A percentile compares a stretch with the other conserved stretches of the same genome.
These are phyloP conservation scores for Dendrocincla fuliginosa DNA, from an alignment of 2,797 vertebrate species.

Conservation along the genomic window DNA sequence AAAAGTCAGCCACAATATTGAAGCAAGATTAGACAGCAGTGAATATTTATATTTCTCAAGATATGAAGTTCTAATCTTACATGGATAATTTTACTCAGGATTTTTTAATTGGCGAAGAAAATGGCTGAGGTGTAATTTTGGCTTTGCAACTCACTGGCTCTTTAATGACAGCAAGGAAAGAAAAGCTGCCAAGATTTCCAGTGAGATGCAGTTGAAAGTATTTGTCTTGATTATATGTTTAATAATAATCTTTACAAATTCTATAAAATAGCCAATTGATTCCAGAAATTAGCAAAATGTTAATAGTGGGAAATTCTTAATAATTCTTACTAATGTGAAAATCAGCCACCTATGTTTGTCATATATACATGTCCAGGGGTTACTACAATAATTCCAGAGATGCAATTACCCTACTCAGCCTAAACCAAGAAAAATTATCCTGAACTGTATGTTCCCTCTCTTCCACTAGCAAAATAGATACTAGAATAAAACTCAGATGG, in stretches of 20 bases:
- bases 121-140: not conserved
- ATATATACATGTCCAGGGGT: not conserved
- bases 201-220: not conserved
- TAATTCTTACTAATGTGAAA: not conserved
- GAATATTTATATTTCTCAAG: not conserved
- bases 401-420: not conserved
- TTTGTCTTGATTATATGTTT: not conserved
- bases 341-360: not conserved
- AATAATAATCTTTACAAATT: not conserved
- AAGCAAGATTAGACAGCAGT: not conserved
- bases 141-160: not conserved
- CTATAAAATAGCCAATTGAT: not conserved
- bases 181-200: not conserved
- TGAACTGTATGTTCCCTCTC: not conserved
- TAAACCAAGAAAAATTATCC: not conserved
- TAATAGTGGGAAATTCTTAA: not conserved
- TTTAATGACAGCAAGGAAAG: not conserved
- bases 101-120: conserved; percentile 7
- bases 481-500: not conserved
- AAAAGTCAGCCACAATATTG: not conserved
- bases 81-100: not conserved
- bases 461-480: not conserved
- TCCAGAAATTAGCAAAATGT: not conserved
- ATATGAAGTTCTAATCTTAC: not conserved
- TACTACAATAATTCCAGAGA: not conserved